Conservation (phyloP, 2,888 invertebrate genomes). For the Leuctra nigra region DNA sequence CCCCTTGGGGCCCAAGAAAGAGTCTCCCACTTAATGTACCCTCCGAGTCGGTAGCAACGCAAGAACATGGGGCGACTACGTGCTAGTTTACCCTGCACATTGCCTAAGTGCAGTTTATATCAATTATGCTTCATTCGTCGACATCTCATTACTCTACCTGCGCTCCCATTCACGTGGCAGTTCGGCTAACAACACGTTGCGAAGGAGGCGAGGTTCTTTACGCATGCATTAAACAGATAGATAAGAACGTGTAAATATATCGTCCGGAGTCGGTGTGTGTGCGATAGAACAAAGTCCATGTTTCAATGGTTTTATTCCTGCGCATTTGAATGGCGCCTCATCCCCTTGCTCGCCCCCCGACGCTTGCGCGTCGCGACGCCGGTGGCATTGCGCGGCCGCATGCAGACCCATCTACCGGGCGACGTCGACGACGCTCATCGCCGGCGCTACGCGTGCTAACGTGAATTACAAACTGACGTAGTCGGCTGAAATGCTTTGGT, state of each 20-base stretch:
- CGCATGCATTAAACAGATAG: slow-evolving; percentile 1
- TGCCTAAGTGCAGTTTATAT: neutral
- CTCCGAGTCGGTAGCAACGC: too few relatives aligned
- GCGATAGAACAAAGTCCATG: neutral
- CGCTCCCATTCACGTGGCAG: too few relatives aligned
- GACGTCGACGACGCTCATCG: slow-evolving; percentile 17
- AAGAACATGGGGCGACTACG: too few relatives aligned
- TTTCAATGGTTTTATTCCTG: slow-evolving; percentile 23
- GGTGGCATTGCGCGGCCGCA: slow-evolving; percentile 16
- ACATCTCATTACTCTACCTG: neutral
- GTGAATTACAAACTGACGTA: slow-evolving; percentile 28
- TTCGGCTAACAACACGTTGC: too few relatives aligned
- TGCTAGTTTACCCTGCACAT: neutral
- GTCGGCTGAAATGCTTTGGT: slow-evolving; percentile 41
- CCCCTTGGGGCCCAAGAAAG: too few relatives aligned
- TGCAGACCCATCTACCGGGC: slow-evolving; percentile 23
- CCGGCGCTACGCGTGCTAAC: neutral
- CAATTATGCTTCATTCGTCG: slow-evolving; percentile 3
- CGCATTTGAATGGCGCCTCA: slow-evolving; percentile 31
- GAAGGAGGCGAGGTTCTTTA: too few relatives aligned
- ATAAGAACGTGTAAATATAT: neutral
- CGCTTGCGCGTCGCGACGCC: slow-evolving; percentile 18
- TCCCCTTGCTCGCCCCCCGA: slow-evolving; percentile 39
- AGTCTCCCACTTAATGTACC: too few relatives aligned
- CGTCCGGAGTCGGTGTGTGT: neutral